Conservation (phyloP, 2,888 invertebrate genomes). For the Eupithecia dodoneata region DNA sequence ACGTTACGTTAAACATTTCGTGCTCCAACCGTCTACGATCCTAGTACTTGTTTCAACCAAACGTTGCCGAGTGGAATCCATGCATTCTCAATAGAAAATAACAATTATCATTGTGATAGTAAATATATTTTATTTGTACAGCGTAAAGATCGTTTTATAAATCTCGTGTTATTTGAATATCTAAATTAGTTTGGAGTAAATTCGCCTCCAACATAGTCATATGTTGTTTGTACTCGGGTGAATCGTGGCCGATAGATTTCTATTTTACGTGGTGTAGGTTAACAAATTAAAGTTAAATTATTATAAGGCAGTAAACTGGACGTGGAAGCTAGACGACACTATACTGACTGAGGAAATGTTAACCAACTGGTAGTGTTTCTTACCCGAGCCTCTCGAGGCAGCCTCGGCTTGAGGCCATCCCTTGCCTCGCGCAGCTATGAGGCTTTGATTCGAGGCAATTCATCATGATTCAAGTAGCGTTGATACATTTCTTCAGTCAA, state of each 20-base stretch:
- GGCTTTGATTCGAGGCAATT: not conserved
- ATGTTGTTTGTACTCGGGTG: constrained; percentile 24
- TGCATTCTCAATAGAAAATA: constrained; percentile 7
- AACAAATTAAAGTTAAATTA: constrained; percentile 46
- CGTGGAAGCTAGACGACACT: constrained; percentile 17
- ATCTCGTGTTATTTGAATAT: not conserved
- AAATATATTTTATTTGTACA: constrained; percentile 1
- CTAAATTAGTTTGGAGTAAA: not conserved
- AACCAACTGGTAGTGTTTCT: not conserved
- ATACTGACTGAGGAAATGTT: constrained; percentile 23
- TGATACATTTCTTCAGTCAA: constrained; percentile 24
- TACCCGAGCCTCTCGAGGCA: not conserved
- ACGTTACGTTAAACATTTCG: not conserved
- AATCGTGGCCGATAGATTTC: constrained; percentile 28
- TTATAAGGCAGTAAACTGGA: constrained; percentile 29
- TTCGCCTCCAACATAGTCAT: constrained; percentile 22
- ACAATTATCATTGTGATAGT: constrained; percentile 9
- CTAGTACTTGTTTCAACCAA: not conserved
- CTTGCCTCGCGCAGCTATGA: not conserved
- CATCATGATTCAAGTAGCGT: not conserved
- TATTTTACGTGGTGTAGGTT: constrained; percentile 50
- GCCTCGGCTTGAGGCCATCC: not conserved
- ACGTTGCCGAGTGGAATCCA: not conserved
- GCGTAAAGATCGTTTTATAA: not conserved
- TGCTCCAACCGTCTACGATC: not conserved